Evolutionary conservation across 2,888 invertebrate genomes (phyloP), one percentile per base, ranked within the genome.

Genomic region (Graphium colonna): DNA sequence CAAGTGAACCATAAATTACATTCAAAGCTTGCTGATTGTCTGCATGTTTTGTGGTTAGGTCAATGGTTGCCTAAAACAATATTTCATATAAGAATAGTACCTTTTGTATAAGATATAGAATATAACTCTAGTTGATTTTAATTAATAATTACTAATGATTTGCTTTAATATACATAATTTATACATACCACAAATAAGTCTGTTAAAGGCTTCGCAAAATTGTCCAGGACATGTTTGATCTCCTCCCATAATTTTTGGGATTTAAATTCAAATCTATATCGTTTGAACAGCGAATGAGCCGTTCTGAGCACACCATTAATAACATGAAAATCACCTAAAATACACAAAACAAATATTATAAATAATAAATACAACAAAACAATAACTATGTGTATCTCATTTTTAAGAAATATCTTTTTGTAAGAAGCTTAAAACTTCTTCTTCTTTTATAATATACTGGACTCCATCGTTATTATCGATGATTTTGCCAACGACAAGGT

Each of bases 291-390:
- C 0, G 99, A 98, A 82, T 99, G 98, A 0, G 97, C 98, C 0
- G 99, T 99, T 62, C 96, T 93, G 8, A 99, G 90, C 0, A 98
- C 94, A 0, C 98, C 98, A 76, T 98, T 98, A 57, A 99, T 98
- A 0, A 97, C 91, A 75, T 97, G 94, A 77, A 99, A 98, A 79
- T 99, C 97, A 40, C 97, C 96, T 91, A 83, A 57, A 79, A 84
- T 60, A 51, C 52, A 59, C 1, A 45, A 49, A 1, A 36, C 3
- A 12, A n/a, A 3, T 4, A 36, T 21, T 21, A 21, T 21, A 21
- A 5, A 21, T 3, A 21, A 21, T 21, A 3, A 3, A 21, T 21
- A 21, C 2, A 21, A 21, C 21, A 21, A 21, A 21, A 3, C 21
- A 3, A 5, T 40, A 43, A 28, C 8, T 21, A n/a, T n/a, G n/a